A percentile compares a stretch with the other conserved stretches of the same genome.
phyloP scores from a whole-genome alignment of 2,888 invertebrate species.

The Calliphora vomitoria region DNA sequence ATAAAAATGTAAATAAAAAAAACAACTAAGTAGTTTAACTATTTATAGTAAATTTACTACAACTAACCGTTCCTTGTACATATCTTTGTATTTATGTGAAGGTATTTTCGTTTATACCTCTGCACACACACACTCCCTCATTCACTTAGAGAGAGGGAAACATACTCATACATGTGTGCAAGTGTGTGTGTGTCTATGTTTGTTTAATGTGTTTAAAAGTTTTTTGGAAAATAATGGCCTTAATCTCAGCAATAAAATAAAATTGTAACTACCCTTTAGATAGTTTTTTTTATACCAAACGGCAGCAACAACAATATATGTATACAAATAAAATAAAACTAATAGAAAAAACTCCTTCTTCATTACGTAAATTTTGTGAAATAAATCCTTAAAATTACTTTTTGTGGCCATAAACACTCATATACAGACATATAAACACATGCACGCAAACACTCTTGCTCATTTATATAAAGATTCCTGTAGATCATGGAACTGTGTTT shows the following conservation, averaged over 20 bases:
- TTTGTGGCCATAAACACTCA: constrained; percentile 71
- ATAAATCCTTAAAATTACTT: constrained; percentile 75
- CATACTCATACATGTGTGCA: background rate
- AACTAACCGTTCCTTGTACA: constrained; percentile 5
- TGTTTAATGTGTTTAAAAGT: constrained; percentile 65
- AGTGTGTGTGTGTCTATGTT: background rate
- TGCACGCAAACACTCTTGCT: constrained; percentile 11
- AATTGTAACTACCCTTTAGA: constrained; percentile 70
- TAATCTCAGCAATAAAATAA: constrained; percentile 74
- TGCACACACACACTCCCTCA: background rate
- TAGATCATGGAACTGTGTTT: no score
- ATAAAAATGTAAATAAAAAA: constrained; percentile 29
- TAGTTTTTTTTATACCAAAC: constrained; percentile 41
- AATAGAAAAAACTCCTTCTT: constrained; percentile 61
- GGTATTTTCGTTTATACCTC: background rate
- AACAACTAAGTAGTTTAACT: constrained; percentile 32
- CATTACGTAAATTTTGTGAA: constrained; percentile 71
- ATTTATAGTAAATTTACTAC: constrained; percentile 55
- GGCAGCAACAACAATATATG: background rate
- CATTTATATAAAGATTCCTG: background rate
- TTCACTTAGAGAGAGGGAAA: background rate
- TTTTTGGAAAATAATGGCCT: constrained; percentile 71
- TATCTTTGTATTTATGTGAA: background rate
- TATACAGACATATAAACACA: constrained; percentile 13
- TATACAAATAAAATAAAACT: constrained; percentile 18